phyloP scores from a whole-genome alignment of 2,888 invertebrate genomes.

The Heliconius cydno region DNA sequence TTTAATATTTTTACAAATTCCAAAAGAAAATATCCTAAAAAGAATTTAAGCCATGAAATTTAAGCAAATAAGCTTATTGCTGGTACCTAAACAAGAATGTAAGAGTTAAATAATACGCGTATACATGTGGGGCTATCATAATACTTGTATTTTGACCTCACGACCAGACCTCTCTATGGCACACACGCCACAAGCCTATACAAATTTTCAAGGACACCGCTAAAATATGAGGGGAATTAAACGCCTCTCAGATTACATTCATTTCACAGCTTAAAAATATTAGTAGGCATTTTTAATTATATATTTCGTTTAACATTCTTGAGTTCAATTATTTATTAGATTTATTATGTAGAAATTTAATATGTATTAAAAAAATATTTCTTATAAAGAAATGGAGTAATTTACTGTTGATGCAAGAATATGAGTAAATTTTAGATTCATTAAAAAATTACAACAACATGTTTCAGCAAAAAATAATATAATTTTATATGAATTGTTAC shows the following conservation, averaged over 20 bases:
- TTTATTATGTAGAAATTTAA: neutral
- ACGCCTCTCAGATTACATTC: constrained; percentile 9
- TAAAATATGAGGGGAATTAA: constrained; percentile 21
- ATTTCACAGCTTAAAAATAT: neutral
- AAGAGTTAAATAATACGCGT: neutral
- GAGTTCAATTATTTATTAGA: neutral
- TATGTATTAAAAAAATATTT: neutral
- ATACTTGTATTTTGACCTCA: constrained; percentile 38
- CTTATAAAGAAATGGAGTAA: neutral
- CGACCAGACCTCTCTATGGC: constrained; percentile 38
- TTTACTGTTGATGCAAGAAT: neutral
- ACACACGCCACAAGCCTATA: constrained; percentile 26
- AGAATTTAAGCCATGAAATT: no score
- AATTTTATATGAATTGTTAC: neutral
- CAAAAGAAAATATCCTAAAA: no score
- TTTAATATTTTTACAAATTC: no score
- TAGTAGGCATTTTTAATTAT: neutral
- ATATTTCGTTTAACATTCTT: neutral
- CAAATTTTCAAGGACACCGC: constrained; percentile 26
- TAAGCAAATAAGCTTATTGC: neutral
- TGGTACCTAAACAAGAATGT: neutral
- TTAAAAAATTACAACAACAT: neutral
- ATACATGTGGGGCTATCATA: constrained; percentile 11
- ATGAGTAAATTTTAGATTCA: neutral
- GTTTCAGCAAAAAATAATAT: neutral